These are phyloP conservation scores for Nycticebus coucang DNA, from an alignment of 2,113 vertebrate species.

Conservation along the genomic window DNA sequence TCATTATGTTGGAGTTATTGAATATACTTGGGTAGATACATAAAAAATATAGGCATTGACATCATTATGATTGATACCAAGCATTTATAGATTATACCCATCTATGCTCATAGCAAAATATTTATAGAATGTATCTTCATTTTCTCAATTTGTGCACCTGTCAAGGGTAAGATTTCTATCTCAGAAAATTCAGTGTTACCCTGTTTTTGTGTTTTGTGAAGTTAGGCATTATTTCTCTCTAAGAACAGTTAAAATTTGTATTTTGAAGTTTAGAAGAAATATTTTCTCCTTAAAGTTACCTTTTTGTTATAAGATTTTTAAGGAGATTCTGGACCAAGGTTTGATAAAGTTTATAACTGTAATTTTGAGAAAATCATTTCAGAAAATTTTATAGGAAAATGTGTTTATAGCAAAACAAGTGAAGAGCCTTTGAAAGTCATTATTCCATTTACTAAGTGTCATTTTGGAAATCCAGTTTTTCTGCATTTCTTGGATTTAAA, in stretches of 20 bases:
- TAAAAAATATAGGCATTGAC: constrained; percentile 3
- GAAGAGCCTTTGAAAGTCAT: background rate
- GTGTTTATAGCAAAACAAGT: background rate
- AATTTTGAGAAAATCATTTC: constrained; percentile 30
- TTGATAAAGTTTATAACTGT: constrained; percentile 29
- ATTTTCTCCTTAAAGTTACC: background rate
- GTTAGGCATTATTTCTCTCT: constrained; percentile 33
- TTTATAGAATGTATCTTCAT: constrained; percentile 39
- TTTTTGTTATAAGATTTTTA: constrained; percentile 32
- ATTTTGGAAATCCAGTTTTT: constrained; percentile 18
- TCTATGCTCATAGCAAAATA: constrained; percentile 4
- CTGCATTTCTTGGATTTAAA: constrained; percentile 11
- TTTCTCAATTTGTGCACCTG: constrained; percentile 17
- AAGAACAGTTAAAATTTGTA: background rate
- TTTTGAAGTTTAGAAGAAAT: constrained; percentile 25
- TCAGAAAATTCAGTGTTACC: background rate
- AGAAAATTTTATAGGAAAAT: background rate
- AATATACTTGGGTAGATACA: constrained; percentile 9
- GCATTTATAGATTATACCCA: background rate
- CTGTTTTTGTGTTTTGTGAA: background rate
- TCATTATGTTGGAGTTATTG: constrained; percentile 42
- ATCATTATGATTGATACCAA: constrained; percentile 53
- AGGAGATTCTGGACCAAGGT: background rate
- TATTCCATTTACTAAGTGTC: background rate
- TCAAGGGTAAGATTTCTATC: constrained; percentile 20